Evolutionary conservation across 2,888 invertebrate species (phyloP).

Genomic region (Pyrrhia umbra): DNA sequence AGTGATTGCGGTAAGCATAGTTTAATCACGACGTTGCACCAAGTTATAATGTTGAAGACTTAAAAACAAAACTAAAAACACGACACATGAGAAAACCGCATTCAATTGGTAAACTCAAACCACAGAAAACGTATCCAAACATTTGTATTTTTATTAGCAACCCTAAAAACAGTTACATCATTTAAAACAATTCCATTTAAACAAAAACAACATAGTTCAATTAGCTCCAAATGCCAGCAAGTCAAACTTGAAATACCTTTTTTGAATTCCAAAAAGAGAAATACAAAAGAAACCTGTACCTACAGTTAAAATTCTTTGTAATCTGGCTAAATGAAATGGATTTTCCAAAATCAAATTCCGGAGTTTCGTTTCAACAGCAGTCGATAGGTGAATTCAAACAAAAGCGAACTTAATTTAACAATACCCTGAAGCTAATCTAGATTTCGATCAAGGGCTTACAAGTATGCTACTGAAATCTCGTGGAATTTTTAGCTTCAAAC

Average conservation of each 20-base stretch:
- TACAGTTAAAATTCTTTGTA: slow-evolving; percentile 33
- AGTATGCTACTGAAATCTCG: slow-evolving; percentile 19
- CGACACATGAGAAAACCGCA: too few species aligned
- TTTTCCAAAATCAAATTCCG: slow-evolving; percentile 50
- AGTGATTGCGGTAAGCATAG: too few species aligned
- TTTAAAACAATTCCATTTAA: slow-evolving; percentile 54
- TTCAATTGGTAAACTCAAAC: too few species aligned
- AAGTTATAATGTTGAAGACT: too few species aligned
- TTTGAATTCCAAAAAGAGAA: slow-evolving; percentile 23
- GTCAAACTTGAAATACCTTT: slow-evolving; percentile 33
- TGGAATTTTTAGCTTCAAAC: slow-evolving; percentile 25
- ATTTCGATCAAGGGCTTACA: slow-evolving; percentile 48
- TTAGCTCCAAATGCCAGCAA: slow-evolving; percentile 37
- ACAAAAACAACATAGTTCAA: slow-evolving; percentile 29
- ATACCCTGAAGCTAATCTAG: slow-evolving; percentile 60
- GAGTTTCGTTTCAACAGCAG: slow-evolving; percentile 27
- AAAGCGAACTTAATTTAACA: slow-evolving; percentile 60
- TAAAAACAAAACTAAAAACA: too few species aligned
- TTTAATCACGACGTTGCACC: too few species aligned
- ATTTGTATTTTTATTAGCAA: too few species aligned
- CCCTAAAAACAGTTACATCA: slow-evolving; percentile 49
- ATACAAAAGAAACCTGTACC: slow-evolving; percentile 22
- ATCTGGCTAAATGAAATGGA: slow-evolving; percentile 40
- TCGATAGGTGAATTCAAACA: slow-evolving; percentile 59
- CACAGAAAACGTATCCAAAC: slow-evolving; percentile 40